Percentiles rank a stretch among this genome's conserved stretches.
phyloP scores from a whole-genome alignment of 2,888 invertebrate species.

The Thalpophila matura region DNA sequence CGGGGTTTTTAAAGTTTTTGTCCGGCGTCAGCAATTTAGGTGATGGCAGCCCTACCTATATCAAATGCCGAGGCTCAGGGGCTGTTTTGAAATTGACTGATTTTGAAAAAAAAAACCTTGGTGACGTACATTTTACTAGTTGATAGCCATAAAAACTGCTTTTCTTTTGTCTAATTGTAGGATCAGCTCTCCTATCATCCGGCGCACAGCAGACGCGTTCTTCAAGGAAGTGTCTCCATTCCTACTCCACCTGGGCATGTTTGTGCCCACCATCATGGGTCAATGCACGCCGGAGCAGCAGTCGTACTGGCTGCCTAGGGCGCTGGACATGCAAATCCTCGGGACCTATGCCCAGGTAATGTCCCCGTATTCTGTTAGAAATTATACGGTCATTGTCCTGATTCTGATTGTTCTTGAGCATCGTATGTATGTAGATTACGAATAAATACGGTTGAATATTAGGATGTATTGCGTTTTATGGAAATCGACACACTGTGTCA shows the following conservation, averaged over 20 bases:
- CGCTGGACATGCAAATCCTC: constrained; percentile 95
- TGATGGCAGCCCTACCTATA: no score
- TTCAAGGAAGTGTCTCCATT: constrained; percentile 93
- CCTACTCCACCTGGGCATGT: constrained; percentile 96
- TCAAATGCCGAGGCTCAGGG: no score
- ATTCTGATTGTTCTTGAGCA: neutral
- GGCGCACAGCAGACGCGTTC: constrained; percentile 88
- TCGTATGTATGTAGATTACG: neutral
- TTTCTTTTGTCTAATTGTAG: constrained; percentile 50
- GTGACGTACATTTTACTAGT: no score
- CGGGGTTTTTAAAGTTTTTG: no score
- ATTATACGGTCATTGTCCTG: neutral
- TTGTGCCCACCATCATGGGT: constrained; percentile 96
- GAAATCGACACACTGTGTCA: neutral
- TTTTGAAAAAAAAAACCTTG: no score
- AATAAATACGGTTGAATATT: no score
- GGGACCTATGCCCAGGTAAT: constrained; percentile 97
- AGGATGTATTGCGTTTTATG: neutral
- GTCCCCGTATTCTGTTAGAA: neutral
- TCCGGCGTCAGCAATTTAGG: no score
- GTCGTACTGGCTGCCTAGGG: constrained; percentile 95
- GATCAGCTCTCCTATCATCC: constrained; percentile 67
- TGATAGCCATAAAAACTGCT: no score
- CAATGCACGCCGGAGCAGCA: constrained; percentile 97
- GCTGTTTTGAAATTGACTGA: no score